Evolutionary conservation across 2,113 vertebrate genomes (phyloP).

Genomic region (Caretta caretta): DNA sequence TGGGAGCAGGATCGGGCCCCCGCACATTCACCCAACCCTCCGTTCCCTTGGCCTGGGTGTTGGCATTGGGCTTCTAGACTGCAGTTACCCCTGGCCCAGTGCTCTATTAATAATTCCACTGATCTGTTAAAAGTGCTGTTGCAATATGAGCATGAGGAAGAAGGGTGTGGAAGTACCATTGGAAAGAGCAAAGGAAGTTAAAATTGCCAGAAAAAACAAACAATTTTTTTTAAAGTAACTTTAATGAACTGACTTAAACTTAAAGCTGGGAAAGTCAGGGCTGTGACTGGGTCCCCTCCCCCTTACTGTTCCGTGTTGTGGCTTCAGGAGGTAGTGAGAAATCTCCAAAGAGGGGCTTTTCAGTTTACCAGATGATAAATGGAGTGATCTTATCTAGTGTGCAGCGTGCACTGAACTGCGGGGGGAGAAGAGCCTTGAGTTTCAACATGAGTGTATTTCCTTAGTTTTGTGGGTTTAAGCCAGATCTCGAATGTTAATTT

Average conservation of each 20-base stretch:
- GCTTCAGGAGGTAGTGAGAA: constrained; percentile 33
- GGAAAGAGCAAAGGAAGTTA: constrained; percentile 54
- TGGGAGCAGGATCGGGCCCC: background rate
- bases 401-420: background rate
- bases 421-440: background rate
- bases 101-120: background rate
- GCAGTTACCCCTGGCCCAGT: background rate
- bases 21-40: background rate
- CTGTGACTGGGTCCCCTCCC: constrained; percentile 72
- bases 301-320: constrained; percentile 20
- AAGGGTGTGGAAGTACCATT: constrained; percentile 58
- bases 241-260: constrained; percentile 69
- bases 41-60: background rate
- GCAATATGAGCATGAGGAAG: constrained; percentile 19
- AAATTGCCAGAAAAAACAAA: constrained; percentile 59
- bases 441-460: background rate
- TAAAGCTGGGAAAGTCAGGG: constrained; percentile 70
- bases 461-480: constrained; percentile 56
- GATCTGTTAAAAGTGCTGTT: background rate
- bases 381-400: constrained; percentile 23
- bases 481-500: constrained; percentile 11
- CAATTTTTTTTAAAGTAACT: background rate
- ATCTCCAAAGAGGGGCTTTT: background rate
- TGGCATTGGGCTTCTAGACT: background rate
- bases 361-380: background rate